These are phyloP conservation scores for Drosophila bocki DNA, from an alignment of 1,140 invertebrate species.

Conservation along the genomic window DNA sequence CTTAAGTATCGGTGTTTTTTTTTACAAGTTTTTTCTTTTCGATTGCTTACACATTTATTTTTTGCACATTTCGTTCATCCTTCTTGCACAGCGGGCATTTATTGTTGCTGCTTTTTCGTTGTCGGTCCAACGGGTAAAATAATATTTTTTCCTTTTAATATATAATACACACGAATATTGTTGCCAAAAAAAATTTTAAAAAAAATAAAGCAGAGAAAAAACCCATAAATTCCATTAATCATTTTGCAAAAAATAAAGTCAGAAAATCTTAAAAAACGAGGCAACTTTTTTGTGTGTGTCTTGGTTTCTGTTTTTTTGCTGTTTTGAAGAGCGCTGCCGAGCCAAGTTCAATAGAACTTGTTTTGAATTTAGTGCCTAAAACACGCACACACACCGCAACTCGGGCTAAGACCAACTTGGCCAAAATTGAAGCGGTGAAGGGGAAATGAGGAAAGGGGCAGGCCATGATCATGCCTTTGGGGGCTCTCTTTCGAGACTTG, in stretches of 20 bases:
- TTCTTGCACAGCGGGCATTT: conserved; percentile 57
- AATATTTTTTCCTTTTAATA: conserved; percentile 56
- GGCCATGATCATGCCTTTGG: conserved; percentile 55
- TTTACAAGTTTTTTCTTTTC: neutral
- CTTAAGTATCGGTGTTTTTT: neutral
- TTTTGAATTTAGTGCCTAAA: conserved; percentile 72
- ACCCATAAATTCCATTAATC: conserved; percentile 68
- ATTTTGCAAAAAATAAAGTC: conserved; percentile 56
- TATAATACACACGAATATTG: conserved; percentile 40
- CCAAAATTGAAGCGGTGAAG: conserved; percentile 51
- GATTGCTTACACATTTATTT: conserved; percentile 11
- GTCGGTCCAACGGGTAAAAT: conserved; percentile 34
- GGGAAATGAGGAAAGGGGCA: conserved; percentile 1
- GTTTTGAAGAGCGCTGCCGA: conserved; percentile 36
- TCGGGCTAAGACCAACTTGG: conserved; percentile 36
- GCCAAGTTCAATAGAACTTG: conserved; percentile 80
- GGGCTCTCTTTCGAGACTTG: conserved; percentile 49
- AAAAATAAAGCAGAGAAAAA: conserved; percentile 9
- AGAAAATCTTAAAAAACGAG: conserved; percentile 44
- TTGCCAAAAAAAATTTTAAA: conserved; percentile 31
- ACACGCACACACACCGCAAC: conserved; percentile 36
- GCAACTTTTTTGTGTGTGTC: conserved; percentile 29
- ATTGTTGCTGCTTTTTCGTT: conserved; percentile 17
- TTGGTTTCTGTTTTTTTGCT: conserved; percentile 35
- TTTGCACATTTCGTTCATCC: conserved; percentile 33